These are phyloP conservation scores for Aplysina aerophoba DNA, from an alignment of 37 sponge, comb jelly and placozoan genomes.

Conservation along the genomic window DNA sequence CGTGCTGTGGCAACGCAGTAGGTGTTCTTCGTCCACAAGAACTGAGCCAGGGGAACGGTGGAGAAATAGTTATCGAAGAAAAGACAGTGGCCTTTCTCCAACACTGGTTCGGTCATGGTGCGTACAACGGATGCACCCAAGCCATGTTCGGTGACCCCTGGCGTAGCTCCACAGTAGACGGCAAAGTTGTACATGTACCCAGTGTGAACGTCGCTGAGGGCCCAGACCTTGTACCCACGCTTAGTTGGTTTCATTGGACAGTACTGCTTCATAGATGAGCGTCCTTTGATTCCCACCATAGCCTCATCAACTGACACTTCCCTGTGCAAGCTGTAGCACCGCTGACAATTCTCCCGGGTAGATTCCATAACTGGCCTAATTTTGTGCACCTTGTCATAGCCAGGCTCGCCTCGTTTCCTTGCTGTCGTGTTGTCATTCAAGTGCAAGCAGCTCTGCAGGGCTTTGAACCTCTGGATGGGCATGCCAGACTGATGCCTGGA, in stretches of 20 bases:
- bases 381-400: not conserved
- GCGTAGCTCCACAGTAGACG: not conserved
- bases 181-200: not conserved
- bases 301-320: slow-evolving; percentile 3
- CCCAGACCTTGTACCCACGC: slow-evolving; percentile 11
- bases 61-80: not conserved
- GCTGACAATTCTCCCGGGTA: not conserved
- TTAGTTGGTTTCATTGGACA: not conserved
- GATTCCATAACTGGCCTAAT: not conserved
- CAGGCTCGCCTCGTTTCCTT: not conserved
- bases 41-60: too few species aligned
- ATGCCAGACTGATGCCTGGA: not conserved
- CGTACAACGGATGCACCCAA: slow-evolving; percentile 9
- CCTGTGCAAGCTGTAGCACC: not conserved
- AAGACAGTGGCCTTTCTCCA: not conserved
- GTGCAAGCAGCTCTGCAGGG: not conserved
- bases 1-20: too few species aligned
- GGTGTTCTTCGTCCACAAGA: too few species aligned
- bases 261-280: not conserved
- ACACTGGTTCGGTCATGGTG: not conserved
- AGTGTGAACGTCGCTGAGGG: not conserved
- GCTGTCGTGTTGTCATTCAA: not conserved
- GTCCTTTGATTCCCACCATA: not conserved
- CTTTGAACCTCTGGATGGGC: not conserved
- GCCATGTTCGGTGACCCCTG: slow-evolving; percentile 7